Conservation (phyloP, 2,797 vertebrate genomes). For the Poecile montanus region DNA sequence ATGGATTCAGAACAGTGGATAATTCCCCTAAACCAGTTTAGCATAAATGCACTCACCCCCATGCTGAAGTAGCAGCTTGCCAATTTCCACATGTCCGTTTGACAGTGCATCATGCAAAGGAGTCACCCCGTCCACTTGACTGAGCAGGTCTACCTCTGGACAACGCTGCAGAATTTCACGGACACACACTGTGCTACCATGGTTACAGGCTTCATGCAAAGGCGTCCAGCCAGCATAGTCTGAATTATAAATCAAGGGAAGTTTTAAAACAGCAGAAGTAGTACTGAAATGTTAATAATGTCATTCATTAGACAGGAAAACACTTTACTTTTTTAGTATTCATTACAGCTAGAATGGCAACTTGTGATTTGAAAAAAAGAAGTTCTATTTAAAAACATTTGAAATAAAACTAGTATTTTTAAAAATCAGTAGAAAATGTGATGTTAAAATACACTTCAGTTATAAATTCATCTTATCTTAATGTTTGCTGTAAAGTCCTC, state of each 20-base stretch:
- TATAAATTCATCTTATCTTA: not conserved
- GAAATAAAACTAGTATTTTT: not conserved
- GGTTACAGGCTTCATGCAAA: constrained; percentile 97
- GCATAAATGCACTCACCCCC: constrained; percentile 77
- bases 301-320: constrained; percentile 1
- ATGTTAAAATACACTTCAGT: not conserved
- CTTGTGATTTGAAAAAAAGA: not conserved
- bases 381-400: not conserved
- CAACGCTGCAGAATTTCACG: constrained; percentile 87
- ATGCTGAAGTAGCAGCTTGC: constrained; percentile 87
- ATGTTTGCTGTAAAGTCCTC: not conserved
- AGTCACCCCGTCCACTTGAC: constrained; percentile 90
- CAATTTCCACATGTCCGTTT: constrained; percentile 89
- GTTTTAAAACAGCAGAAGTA: constrained; percentile 76
- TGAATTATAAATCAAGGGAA: constrained; percentile 82
- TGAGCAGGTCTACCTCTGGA: constrained; percentile 86
- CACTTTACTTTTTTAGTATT: not conserved
- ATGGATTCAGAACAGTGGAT: constrained; percentile 22
- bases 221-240: constrained; percentile 97
- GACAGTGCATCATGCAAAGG: constrained; percentile 91
- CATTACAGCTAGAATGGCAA: not conserved
- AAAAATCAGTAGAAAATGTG: not conserved
- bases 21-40: constrained; percentile 62
- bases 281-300: constrained; percentile 42
- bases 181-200: constrained; percentile 91